phyloP scores from a whole-genome alignment of 2,797 vertebrate genomes.

The Dallia pectoralis region DNA sequence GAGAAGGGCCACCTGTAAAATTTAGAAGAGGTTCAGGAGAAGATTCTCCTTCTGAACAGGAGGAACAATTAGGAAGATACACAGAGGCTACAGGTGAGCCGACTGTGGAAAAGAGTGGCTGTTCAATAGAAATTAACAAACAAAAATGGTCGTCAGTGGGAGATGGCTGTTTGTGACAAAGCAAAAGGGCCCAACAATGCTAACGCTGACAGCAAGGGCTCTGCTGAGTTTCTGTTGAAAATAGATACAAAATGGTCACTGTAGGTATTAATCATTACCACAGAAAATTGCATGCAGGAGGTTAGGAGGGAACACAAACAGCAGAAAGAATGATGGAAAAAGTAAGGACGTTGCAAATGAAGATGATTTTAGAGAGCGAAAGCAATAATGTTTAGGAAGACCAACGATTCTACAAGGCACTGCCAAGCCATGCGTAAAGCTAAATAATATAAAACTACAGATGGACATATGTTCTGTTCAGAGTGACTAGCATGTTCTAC shows the following conservation, averaged over 20 bases:
- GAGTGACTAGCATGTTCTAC: background rate
- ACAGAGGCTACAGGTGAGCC: background rate
- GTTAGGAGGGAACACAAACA: background rate
- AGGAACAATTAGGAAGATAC: background rate
- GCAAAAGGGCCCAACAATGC: background rate
- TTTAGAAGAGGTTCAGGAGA: background rate
- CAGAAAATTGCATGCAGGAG: background rate
- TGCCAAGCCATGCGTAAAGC: background rate
- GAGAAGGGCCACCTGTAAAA: background rate
- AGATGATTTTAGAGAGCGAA: background rate
- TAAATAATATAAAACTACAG: background rate
- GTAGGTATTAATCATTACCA: too few relatives aligned
- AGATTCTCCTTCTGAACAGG: background rate
- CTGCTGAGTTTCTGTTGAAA: background rate
- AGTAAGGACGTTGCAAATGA: background rate
- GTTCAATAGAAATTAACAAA: background rate
- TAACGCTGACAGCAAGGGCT: background rate
- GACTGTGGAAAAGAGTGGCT: background rate
- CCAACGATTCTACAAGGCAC: background rate
- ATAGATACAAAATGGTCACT: too few relatives aligned
- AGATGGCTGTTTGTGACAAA: too few relatives aligned
- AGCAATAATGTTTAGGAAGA: background rate
- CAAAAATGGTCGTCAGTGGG: too few relatives aligned
- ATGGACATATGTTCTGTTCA: background rate
- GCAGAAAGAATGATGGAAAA: background rate